These are phyloP conservation scores for Rhadinocentrus ornatus DNA, from an alignment of 2,797 vertebrate genomes.

Conservation along the genomic window DNA sequence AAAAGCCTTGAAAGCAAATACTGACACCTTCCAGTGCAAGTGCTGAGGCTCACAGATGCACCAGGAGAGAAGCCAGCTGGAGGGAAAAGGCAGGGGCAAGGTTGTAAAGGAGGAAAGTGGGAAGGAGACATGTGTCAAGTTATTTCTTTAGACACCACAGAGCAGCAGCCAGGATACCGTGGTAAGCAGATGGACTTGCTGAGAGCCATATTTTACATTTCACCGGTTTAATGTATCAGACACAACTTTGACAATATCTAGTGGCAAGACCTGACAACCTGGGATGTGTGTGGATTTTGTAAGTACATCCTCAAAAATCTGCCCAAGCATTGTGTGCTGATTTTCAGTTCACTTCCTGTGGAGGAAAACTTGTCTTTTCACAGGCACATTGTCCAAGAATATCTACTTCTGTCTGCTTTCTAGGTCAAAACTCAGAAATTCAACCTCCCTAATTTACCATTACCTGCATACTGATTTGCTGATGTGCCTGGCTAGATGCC, in stretches of 20 bases:
- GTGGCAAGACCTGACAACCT: constrained; percentile 23
- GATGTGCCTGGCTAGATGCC: constrained; percentile 57
- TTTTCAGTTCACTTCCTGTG: constrained; percentile 14
- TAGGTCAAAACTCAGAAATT: constrained; percentile 2
- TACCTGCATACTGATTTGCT: constrained; percentile 26
- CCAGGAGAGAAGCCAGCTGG: constrained; percentile 56
- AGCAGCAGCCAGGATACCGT: constrained; percentile 33
- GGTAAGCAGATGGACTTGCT: constrained; percentile 63
- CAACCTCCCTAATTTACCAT: constrained; percentile 30
- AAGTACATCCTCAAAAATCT: constrained; percentile 3
- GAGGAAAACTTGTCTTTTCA: background rate
- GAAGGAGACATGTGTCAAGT: constrained; percentile 44
- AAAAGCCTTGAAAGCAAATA: constrained; percentile 67
- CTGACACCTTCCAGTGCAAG: constrained; percentile 51
- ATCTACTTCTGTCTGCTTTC: background rate
- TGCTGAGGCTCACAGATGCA: constrained; percentile 49
- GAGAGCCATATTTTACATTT: constrained; percentile 54
- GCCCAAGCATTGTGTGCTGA: background rate
- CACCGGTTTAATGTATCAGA: constrained; percentile 26
- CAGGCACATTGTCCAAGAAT: constrained; percentile 7
- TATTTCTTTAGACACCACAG: constrained; percentile 48
- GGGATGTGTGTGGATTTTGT: constrained; percentile 22
- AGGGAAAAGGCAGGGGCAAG: constrained; percentile 35
- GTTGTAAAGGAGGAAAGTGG: constrained; percentile 12
- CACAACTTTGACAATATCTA: constrained; percentile 19